Percentiles rank a stretch among this genome's conserved stretches.
Conservation (phyloP, 2,113 vertebrate genomes). For the Nibea albiflora region DNA sequence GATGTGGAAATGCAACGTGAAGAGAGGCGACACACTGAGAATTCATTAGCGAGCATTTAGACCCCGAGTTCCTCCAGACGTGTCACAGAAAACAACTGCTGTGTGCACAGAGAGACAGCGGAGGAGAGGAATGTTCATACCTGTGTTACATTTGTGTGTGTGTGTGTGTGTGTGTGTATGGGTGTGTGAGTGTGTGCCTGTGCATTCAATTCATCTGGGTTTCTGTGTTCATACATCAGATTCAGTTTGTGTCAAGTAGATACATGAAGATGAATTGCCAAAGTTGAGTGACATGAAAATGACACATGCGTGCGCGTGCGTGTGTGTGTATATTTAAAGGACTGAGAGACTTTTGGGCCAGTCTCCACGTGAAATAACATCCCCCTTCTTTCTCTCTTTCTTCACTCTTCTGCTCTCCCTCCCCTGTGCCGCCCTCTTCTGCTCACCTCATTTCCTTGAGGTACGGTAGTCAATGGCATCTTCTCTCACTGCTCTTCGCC, state of each 20-base stretch:
- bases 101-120: constrained; percentile 7
- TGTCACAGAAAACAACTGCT: constrained; percentile 15
- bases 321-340: constrained; percentile 1
- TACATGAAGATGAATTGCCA: background rate
- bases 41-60: constrained; percentile 45
- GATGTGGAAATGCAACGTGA: constrained; percentile 27
- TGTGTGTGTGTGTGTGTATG: background rate
- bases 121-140: background rate
- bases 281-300: constrained; percentile 40
- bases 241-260: background rate
- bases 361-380: constrained; percentile 61
- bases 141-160: constrained; percentile 2
- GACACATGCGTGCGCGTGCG: constrained; percentile 14
- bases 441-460: constrained; percentile 81
- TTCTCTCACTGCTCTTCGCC: constrained; percentile 62
- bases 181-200: background rate
- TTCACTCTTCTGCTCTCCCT: constrained; percentile 64
- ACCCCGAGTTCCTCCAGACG: background rate
- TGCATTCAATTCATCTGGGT: background rate
- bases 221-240: constrained; percentile 8
- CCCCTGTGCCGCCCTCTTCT: constrained; percentile 71
- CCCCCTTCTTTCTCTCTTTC: constrained; percentile 65
- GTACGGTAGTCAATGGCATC: constrained; percentile 76
- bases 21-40: constrained; percentile 26
- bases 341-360: constrained; percentile 32